A percentile compares a stretch with the other conserved stretches of the same genome.
phyloP scores from a whole-genome alignment of 2,797 vertebrate genomes.

The Helicolenus hilgendorfi region DNA sequence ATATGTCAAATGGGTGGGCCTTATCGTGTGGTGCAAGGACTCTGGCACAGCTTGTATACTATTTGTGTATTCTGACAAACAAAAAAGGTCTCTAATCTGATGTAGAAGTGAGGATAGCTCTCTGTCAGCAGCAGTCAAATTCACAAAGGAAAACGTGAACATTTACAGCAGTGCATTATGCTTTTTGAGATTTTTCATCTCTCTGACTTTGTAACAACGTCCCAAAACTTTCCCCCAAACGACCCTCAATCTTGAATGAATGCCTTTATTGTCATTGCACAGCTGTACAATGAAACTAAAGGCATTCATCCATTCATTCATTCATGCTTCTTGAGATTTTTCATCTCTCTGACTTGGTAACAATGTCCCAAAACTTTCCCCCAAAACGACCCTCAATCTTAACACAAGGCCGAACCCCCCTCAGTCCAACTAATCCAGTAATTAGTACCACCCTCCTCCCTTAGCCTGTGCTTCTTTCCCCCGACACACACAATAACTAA shows the following conservation, averaged over 20 bases:
- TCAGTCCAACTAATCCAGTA: slow-evolving; percentile 31
- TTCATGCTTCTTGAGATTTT: too few species aligned
- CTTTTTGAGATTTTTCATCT: neutral
- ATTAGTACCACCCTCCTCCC: neutral
- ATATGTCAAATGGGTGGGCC: slow-evolving; percentile 44
- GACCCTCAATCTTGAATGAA: too few species aligned
- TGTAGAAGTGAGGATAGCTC: slow-evolving; percentile 15
- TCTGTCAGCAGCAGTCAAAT: slow-evolving; percentile 29
- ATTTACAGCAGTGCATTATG: neutral
- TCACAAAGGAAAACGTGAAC: slow-evolving; percentile 18
- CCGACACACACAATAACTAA: slow-evolving; percentile 66
- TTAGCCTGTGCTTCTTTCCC: slow-evolving; percentile 1
- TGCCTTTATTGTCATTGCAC: too few species aligned
- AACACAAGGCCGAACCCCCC: neutral
- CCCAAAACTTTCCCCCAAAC: too few species aligned
- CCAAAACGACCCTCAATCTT: neutral
- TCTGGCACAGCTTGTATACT: slow-evolving; percentile 27
- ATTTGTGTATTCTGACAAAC: slow-evolving; percentile 31
- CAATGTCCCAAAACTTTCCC: neutral
- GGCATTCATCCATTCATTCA: too few species aligned
- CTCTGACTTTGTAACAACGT: too few species aligned
- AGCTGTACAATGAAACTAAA: too few species aligned
- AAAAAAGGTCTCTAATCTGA: slow-evolving; percentile 39
- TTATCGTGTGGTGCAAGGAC: slow-evolving; percentile 65
- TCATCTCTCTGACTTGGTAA: neutral